A percentile compares a stretch with the other conserved stretches of the same genome.
Conservation (phyloP, 2,888 invertebrate species). For the Eulithis testata region DNA sequence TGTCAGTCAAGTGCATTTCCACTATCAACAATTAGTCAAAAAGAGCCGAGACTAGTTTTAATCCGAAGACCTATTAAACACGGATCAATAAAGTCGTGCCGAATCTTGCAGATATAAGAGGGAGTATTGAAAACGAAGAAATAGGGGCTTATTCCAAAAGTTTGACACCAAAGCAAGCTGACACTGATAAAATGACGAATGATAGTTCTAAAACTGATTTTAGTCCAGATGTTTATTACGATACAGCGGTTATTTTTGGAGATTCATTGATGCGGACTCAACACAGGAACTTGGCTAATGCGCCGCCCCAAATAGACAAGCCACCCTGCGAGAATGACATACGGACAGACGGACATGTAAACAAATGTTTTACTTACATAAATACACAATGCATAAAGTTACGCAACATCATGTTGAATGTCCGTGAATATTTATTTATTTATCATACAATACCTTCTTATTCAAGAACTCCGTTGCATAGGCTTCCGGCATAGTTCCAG, state of each 20-base stretch:
- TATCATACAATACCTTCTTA: not conserved
- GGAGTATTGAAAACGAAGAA: not conserved
- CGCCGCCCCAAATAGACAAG: constrained; percentile 52
- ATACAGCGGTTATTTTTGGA: constrained; percentile 26
- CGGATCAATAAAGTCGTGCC: too few species aligned
- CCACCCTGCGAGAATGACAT: constrained; percentile 57
- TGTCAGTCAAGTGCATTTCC: too few species aligned
- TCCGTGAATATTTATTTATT: too few species aligned
- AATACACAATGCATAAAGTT: constrained; percentile 4
- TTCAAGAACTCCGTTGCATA: not conserved
- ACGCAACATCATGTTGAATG: too few species aligned
- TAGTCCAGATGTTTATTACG: constrained; percentile 27
- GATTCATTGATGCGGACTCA: constrained; percentile 41
- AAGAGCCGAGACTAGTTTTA: too few species aligned
- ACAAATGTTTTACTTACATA: constrained; percentile 37
- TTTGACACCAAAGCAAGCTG: not conserved
- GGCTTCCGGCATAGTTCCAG: too few species aligned
- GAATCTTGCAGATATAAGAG: too few species aligned
- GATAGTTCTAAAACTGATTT: constrained; percentile 16
- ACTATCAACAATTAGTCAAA: too few species aligned
- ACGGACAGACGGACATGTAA: constrained; percentile 49
- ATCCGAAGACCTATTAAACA: too few species aligned
- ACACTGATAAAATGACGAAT: constrained; percentile 9
- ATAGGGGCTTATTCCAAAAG: too few species aligned
- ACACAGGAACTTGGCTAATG: constrained; percentile 61